Conservation (phyloP, 2,113 vertebrate species). For the Prinia subflava region DNA sequence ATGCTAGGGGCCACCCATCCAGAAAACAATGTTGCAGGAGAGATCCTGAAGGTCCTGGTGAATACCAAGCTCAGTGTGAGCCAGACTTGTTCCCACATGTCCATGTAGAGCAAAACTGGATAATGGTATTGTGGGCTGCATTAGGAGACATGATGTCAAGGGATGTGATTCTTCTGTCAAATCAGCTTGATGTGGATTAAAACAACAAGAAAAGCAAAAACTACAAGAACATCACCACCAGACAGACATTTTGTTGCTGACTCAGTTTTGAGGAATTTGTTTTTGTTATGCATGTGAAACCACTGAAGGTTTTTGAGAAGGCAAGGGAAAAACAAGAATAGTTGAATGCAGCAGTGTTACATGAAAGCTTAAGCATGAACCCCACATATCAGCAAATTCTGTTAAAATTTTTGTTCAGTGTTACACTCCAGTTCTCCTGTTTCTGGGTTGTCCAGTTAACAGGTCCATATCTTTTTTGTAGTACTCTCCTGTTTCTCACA, state of each 20-base stretch:
- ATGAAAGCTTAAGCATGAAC: not conserved
- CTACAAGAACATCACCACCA: not conserved
- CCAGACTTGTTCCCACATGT: rapidly evolving
- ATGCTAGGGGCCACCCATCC: rapidly evolving
- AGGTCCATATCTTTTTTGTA: not conserved
- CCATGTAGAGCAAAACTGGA: not conserved
- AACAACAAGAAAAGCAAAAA: not conserved
- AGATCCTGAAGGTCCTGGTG: not conserved
- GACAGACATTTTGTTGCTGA: not conserved
- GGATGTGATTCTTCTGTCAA: not conserved
- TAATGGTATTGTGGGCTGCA: not conserved
- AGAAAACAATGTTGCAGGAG: not conserved
- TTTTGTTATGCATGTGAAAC: not conserved
- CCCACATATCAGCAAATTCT: not conserved
- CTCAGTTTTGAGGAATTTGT: not conserved
- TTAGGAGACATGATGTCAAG: not conserved
- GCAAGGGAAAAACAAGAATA: not conserved
- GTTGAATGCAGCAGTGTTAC: not conserved
- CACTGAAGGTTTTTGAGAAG: not conserved
- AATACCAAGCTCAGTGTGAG: not conserved
- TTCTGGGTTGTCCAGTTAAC: not conserved
- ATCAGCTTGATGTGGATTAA: not conserved
- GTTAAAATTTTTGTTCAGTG: not conserved
- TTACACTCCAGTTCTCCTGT: not conserved
- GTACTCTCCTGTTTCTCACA: not conserved